A percentile compares a stretch with the other conserved stretches of the same genome.
Evolutionary conservation across 2,888 invertebrate genomes (phyloP).

Genomic region (Apodemia hepburni): DNA sequence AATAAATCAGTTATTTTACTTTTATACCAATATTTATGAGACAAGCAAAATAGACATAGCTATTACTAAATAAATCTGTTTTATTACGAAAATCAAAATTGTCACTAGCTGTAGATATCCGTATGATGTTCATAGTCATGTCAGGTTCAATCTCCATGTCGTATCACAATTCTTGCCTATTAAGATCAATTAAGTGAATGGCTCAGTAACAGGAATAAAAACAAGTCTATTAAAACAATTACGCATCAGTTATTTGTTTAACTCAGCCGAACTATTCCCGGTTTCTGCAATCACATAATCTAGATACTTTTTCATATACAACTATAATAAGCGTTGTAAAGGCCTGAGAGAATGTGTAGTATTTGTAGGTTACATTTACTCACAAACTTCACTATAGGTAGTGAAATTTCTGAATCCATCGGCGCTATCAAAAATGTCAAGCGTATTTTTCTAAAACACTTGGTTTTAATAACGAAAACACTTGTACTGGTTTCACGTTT

Average conservation of each 20-base stretch:
- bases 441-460: no score
- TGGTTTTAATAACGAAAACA: no score
- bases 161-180: constrained; percentile 1
- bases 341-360: no score
- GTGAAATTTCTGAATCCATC: no score
- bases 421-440: no score
- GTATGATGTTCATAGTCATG: neutral
- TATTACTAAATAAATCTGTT: neutral
- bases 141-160: neutral
- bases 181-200: constrained; percentile 1
- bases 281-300: constrained; percentile 10
- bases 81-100: neutral
- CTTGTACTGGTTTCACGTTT: no score
- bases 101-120: neutral
- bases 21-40: no score
- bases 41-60: no score
- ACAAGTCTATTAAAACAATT: constrained; percentile 10
- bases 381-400: no score
- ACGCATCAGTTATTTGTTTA: constrained; percentile 10
- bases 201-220: constrained; percentile 9
- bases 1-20: no score
- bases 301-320: neutral
- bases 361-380: no score
- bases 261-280: constrained; percentile 12
- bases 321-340: neutral